These are phyloP conservation scores for Lepus oiostolus DNA, from an alignment of 2,797 vertebrate genomes.

Conservation along the genomic window DNA sequence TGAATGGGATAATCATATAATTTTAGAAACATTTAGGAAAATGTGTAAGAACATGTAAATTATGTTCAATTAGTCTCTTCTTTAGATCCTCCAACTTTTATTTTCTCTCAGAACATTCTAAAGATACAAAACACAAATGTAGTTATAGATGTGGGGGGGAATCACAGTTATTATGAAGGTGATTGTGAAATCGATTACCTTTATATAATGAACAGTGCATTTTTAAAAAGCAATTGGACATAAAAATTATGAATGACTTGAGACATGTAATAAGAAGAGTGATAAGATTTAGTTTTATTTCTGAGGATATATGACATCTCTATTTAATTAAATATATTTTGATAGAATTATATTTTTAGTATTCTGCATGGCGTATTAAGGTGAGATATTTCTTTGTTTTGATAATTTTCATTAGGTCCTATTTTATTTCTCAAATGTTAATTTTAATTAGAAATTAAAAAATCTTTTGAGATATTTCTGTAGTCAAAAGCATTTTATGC, in stretches of 20 bases:
- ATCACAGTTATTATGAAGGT: background rate
- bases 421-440: conserved; percentile 77
- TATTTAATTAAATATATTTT: conserved; percentile 75
- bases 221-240: background rate
- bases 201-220: background rate
- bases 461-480: conserved; percentile 73
- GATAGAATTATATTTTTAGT: conserved; percentile 70
- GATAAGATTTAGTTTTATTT: background rate
- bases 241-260: background rate
- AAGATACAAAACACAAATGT: background rate
- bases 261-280: background rate
- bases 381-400: conserved; percentile 78
- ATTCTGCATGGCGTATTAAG: conserved; percentile 68
- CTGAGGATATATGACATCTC: background rate
- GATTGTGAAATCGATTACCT: conserved; percentile 9
- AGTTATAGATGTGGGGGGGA: background rate
- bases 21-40: background rate
- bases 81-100: background rate
- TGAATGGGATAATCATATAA: background rate
- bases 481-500: conserved; percentile 76
- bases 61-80: background rate
- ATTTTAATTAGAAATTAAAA: conserved; percentile 76
- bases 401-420: conserved; percentile 75
- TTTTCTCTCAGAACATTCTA: background rate
- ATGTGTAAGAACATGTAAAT: background rate